phyloP scores from a whole-genome alignment of 2,888 invertebrate species.

The Dorcus hopei region DNA sequence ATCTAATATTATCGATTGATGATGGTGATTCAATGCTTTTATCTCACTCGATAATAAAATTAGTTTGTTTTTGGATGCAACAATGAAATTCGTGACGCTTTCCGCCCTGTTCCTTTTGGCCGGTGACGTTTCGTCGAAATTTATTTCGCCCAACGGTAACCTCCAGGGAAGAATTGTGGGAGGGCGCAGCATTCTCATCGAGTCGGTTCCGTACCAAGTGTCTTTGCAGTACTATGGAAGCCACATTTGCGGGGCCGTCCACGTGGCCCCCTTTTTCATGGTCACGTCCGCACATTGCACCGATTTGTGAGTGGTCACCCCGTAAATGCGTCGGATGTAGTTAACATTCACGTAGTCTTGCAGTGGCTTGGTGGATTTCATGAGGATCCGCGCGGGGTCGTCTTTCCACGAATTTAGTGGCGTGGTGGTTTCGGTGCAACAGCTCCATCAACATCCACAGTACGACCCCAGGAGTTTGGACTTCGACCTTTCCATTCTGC shows the following conservation, averaged over 20 bases:
- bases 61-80: background rate
- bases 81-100: no score
- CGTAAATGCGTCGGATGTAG: no score
- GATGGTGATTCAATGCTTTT: no score
- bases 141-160: background rate
- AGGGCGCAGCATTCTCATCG: conserved; percentile 27
- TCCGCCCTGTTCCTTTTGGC: no score
- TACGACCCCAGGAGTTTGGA: background rate
- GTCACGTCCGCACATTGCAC: conserved; percentile 37
- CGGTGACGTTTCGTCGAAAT: no score
- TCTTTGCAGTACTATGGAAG: conserved; percentile 25
- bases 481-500: conserved; percentile 4
- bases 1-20: no score
- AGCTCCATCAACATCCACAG: background rate
- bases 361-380: background rate
- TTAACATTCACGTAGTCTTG: background rate
- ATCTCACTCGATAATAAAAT: background rate
- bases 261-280: conserved; percentile 23
- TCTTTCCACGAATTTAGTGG: conserved; percentile 4
- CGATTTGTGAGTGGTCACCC: conserved; percentile 1
- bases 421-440: conserved; percentile 1
- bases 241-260: conserved; percentile 33
- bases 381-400: conserved; percentile 7
- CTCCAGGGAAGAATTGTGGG: conserved; percentile 34
- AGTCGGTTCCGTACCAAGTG: conserved; percentile 30